Evolutionary conservation across 2,113 vertebrate genomes (phyloP), one percentile per base, ranked within the genome.

Genomic region (Melierax canorus): DNA sequence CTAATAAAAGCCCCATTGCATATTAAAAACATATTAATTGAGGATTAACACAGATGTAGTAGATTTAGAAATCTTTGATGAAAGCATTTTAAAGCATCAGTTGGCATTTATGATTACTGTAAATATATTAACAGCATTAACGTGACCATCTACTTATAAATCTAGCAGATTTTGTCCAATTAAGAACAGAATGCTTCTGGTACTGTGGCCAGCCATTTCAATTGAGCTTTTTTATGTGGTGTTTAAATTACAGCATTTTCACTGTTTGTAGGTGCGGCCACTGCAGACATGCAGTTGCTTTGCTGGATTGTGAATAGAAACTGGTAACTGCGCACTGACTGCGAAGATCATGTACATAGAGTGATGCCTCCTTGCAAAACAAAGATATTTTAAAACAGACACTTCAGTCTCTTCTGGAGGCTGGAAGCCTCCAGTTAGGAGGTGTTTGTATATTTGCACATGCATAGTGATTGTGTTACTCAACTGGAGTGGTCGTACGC

Each of bases 1-100:
- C 67, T 97, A 92, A 93, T 86, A 89, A 96, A 95, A 82, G 36
- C 39, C 34, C 46, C 43, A 84, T 39, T 87, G 80, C 77, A 74
- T 90, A 91, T 92, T 96, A 92, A 97, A 94, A 97, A 73, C n/a
- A 66, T 84, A 92, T 95, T 96, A 96, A 94, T 73, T 85, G 81
- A 91, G 48, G 58, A 90, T 92, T 96, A 89, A 69, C 56, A 95
- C 45, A 96, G 88, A 94, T 83, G 38, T 78, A 93, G 68, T 56
- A 93, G 89, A 88, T 92, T 82, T 92, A 84, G 60, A 92, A 92
- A 94, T 87, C 55, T 72, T 91, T 77, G 58, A 86, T 89, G 51
- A 94, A 91, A 94, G 45, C 38, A 50, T 90, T 74, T 66, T 53
- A 86, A 88, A 90, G 60, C 36, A 81, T 82, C 43, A 51, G 30